These are phyloP conservation scores for Syritta pipiens DNA, from an alignment of 2,888 invertebrate genomes.

Conservation along the genomic window DNA sequence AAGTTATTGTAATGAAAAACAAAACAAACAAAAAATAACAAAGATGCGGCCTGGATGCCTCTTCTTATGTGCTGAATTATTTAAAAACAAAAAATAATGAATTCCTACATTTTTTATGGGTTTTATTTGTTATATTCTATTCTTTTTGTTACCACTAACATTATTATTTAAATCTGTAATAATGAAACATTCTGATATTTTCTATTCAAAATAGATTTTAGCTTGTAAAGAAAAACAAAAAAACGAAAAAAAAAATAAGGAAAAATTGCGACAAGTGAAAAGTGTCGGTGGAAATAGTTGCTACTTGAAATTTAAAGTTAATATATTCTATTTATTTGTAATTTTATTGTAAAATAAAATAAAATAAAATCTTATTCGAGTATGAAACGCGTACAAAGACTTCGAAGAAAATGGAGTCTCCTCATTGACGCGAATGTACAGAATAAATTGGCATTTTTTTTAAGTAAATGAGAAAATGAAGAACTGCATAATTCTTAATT, in stretches of 20 bases:
- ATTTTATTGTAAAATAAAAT: constrained; percentile 66
- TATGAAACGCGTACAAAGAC: constrained; percentile 19
- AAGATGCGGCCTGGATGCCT: constrained; percentile 23
- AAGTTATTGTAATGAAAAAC: constrained; percentile 43
- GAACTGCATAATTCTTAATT: too few relatives aligned
- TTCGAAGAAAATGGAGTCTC: neutral
- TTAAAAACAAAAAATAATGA: constrained; percentile 35
- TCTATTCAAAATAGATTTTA: constrained; percentile 65
- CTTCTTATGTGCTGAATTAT: constrained; percentile 57
- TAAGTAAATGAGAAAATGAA: too few relatives aligned
- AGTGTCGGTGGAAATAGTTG: constrained; percentile 50
- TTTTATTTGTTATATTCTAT: constrained; percentile 57
- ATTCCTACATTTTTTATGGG: constrained; percentile 63
- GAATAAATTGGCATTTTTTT: too few relatives aligned
- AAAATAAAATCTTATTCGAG: constrained; percentile 47
- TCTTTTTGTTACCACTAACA: constrained; percentile 31
- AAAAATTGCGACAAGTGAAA: neutral
- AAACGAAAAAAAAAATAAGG: constrained; percentile 17
- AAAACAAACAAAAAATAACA: neutral
- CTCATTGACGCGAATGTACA: too few relatives aligned
- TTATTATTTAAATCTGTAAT: constrained; percentile 51
- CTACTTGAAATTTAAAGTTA: constrained; percentile 54
- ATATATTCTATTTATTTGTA: constrained; percentile 66
- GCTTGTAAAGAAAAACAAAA: constrained; percentile 33
- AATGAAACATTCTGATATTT: constrained; percentile 64